Evolutionary conservation across 2,113 vertebrate species (phyloP).

Genomic region (Myotis brandtii): DNA sequence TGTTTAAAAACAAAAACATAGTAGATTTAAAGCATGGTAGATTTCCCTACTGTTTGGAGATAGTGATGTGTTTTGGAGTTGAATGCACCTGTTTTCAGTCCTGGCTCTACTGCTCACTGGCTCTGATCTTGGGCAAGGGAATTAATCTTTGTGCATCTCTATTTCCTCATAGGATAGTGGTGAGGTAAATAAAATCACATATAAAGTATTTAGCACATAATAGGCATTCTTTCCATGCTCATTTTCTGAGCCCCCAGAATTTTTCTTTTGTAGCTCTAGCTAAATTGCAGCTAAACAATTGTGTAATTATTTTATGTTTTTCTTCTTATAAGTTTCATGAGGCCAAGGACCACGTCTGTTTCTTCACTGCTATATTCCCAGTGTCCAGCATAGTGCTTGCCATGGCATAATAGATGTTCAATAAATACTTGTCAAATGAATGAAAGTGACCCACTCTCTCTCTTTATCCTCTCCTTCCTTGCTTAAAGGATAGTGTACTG

Average conservation of each 20-base stretch:
- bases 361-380: neutral
- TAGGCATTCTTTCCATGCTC: neutral
- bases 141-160: constrained; percentile 36
- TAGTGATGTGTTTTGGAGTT: neutral
- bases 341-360: neutral
- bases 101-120: neutral
- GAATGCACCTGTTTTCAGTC: neutral
- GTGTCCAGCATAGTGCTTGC: neutral
- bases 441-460: neutral
- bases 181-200: constrained; percentile 37
- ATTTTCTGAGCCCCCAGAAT: constrained; percentile 11
- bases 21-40: neutral
- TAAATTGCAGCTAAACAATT: neutral
- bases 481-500: neutral
- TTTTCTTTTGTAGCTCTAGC: constrained; percentile 26
- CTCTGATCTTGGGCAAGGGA: constrained; percentile 32
- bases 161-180: neutral
- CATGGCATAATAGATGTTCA: neutral
- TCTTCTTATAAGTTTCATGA: neutral
- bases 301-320: constrained; percentile 7
- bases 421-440: neutral
- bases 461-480: neutral
- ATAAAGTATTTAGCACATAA: constrained; percentile 17
- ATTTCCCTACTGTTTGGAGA: neutral
- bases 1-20: constrained; percentile 4